Base-by-base conservation (phyloP, 2,888 invertebrate genomes). In the Diarsia mendica region DNA sequence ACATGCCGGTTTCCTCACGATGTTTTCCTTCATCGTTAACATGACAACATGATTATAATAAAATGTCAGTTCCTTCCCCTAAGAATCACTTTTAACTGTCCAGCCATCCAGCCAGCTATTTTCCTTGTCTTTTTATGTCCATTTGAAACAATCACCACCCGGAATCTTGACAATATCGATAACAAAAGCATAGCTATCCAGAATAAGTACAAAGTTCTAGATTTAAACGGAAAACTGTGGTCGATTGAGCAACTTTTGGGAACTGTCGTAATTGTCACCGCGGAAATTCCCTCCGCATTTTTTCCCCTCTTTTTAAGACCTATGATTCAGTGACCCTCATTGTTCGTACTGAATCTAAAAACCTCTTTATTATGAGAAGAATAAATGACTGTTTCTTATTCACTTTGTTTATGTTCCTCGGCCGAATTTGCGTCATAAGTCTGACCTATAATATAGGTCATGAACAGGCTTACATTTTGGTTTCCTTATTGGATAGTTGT, bases 161-260 rank as follows among this genome's bases (percentile, higher is more conserved):
- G 23, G 8, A 51, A 44, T 13, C 68, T 11, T 1, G 11, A 23
- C 53, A 28, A 71, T 44, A 53, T 33, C 23, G 48, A 11, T 20
- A n/a, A 3, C 6, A 60, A 13, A 23, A 46, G 13, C 23, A 72
- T 18, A 48, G 1, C 11, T 15, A 49, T 71, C 72, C 72, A 86
- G 89, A 90, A 91, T 90, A 90, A 65, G 75, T 11, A 28, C n/a
- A 48, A 46, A 48, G 55, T 75, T 76, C 66, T 83, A 77, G 66
- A 75, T 75, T 88, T 88, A 88, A 86, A 87, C 79, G 85, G 90
- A 91, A 92, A 89, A 86, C 79, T 88, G 88, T 87, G 88, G 89
- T 90, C 77, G 72, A 88, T 88, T 77, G 78, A 83, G 79, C 70
- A 81, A 82, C 84, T 91, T 91, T 92, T 90, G 78, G 86, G 89